Conservation (phyloP, 2,888 invertebrate species). For the Salpingus planirostris region DNA sequence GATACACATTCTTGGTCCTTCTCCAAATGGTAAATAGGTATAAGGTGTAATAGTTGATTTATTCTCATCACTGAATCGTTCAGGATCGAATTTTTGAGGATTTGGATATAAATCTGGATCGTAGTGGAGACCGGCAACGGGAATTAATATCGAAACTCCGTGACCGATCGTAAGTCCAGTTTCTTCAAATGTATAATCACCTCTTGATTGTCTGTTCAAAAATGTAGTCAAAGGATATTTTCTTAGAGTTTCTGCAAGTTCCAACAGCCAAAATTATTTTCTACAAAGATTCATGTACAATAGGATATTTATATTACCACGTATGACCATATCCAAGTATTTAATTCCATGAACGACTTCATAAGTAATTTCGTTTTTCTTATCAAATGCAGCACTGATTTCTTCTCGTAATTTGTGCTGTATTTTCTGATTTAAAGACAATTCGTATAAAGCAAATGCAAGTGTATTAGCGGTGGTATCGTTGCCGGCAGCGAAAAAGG, state of each 20-base stretch:
- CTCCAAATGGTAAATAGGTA: slow-evolving; percentile 34
- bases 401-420: slow-evolving; percentile 6
- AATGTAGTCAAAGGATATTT: slow-evolving; percentile 38
- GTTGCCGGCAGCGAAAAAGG: slow-evolving; percentile 8
- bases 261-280: no score
- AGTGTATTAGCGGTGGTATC: slow-evolving; percentile 5
- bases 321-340: slow-evolving; percentile 8
- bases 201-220: slow-evolving; percentile 26
- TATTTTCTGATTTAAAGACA: slow-evolving; percentile 4
- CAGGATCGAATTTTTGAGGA: slow-evolving; percentile 41
- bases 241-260: slow-evolving; percentile 42
- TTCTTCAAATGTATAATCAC: slow-evolving; percentile 32
- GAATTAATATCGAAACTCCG: slow-evolving; percentile 36
- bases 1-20: slow-evolving; percentile 37
- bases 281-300: no score
- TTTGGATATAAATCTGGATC: slow-evolving; percentile 39
- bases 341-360: slow-evolving; percentile 5
- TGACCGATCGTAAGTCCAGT: slow-evolving; percentile 36
- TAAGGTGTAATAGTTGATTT: slow-evolving; percentile 17
- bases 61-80: slow-evolving; percentile 36
- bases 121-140: slow-evolving; percentile 32
- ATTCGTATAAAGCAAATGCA: slow-evolving; percentile 6
- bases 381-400: slow-evolving; percentile 2
- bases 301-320: background rate
- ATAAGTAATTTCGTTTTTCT: slow-evolving; percentile 2